Evolutionary conservation across 2,113 vertebrate species (phyloP).

Genomic region (Mesoclemmys tuberculata): DNA sequence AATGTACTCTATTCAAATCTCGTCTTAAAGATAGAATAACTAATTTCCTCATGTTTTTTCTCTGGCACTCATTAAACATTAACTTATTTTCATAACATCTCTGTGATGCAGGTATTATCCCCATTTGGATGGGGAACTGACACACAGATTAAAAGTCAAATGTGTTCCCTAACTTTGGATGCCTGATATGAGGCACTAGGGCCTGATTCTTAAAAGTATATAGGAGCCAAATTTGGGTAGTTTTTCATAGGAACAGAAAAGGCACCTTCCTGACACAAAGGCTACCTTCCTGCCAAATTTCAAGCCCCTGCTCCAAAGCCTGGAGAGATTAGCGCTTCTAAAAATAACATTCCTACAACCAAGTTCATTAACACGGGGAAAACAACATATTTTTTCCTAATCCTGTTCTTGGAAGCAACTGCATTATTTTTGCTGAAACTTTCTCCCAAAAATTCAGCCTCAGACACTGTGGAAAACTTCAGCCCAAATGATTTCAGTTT

Average conservation of each 20-base stretch:
- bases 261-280: background rate
- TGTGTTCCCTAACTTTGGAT: background rate
- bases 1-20: background rate
- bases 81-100: background rate
- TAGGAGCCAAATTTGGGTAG: background rate
- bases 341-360: rapidly evolving
- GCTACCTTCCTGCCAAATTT: background rate
- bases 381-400: rapidly evolving
- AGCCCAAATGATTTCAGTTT: background rate
- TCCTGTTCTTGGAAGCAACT: background rate
- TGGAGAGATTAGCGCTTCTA: background rate
- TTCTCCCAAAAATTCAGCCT: rapidly evolving
- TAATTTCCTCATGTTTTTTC: background rate
- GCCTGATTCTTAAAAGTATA: background rate
- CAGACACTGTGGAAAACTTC: rapidly evolving
- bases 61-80: background rate
- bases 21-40: background rate
- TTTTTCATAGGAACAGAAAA: background rate
- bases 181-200: background rate
- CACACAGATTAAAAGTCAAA: background rate
- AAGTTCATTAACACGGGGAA: rapidly evolving
- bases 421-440: background rate
- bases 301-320: background rate
- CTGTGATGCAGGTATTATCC: background rate
- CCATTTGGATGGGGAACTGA: background rate